Evolutionary conservation across 2,113 vertebrate species (phyloP).

Genomic region (Grantiella picta): DNA sequence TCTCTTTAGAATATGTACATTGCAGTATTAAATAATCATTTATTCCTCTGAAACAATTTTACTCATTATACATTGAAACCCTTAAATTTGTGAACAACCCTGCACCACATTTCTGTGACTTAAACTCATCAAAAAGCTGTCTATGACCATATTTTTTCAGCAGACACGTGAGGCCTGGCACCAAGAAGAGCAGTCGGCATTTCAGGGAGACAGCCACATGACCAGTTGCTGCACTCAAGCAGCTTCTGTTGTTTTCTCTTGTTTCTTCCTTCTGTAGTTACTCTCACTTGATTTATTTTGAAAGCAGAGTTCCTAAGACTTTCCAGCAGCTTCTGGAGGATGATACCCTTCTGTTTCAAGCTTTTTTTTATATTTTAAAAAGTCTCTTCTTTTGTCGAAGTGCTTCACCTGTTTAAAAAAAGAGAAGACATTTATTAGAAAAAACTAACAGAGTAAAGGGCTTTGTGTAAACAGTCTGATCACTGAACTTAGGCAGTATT

Average conservation of each 20-base stretch:
- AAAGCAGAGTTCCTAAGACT: slow-evolving; percentile 61
- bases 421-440: neutral
- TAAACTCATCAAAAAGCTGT: neutral
- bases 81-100: neutral
- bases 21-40: neutral
- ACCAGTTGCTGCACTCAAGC: neutral
- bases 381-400: slow-evolving; percentile 91
- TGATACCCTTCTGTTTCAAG: slow-evolving; percentile 80
- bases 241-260: neutral
- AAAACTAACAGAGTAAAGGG: neutral
- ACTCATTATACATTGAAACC: neutral
- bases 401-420: slow-evolving; percentile 85
- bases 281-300: neutral
- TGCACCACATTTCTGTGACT: neutral
- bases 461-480: neutral
- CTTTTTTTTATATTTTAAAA: slow-evolving; percentile 89
- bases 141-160: neutral
- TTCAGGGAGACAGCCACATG: neutral
- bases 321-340: slow-evolving; percentile 67
- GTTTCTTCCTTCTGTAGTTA: neutral
- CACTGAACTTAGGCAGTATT: neutral
- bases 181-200: neutral
- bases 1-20: neutral
- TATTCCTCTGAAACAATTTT: neutral
- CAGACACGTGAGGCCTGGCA: neutral